phyloP scores from a whole-genome alignment of 2,113 vertebrate genomes.

The Irena cyanogastra region DNA sequence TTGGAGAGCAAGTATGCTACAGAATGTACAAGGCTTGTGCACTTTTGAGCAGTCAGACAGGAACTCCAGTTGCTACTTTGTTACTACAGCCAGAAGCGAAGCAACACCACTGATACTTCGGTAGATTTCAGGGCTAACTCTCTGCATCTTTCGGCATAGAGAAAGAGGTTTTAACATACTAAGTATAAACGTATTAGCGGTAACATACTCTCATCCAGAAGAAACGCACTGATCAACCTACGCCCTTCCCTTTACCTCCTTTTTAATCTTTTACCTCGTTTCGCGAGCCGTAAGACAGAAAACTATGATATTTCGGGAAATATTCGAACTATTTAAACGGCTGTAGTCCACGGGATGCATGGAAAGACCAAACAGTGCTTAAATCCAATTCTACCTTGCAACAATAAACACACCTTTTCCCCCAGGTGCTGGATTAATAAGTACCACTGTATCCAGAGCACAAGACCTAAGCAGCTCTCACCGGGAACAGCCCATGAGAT shows the following conservation, averaged over 20 bases:
- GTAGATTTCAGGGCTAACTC: not conserved
- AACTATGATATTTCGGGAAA: rapidly evolving
- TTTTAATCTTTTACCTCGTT: not conserved
- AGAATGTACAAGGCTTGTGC: rapidly evolving
- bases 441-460: not conserved
- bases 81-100: not conserved
- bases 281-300: not conserved
- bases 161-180: not conserved
- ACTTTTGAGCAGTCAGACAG: not conserved
- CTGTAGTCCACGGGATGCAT: not conserved
- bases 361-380: not conserved
- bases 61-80: not conserved
- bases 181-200: not conserved
- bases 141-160: not conserved
- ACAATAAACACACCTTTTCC: not conserved
- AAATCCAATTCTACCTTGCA: not conserved
- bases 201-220: not conserved
- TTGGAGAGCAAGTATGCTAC: rapidly evolving
- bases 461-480: not conserved
- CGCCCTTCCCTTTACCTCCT: not conserved
- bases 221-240: not conserved
- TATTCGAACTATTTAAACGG: not conserved
- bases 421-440: not conserved
- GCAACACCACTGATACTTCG: not conserved
- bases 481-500: not conserved